Conservation (phyloP, 2,888 invertebrate species). For the Pyrgus malvae region DNA sequence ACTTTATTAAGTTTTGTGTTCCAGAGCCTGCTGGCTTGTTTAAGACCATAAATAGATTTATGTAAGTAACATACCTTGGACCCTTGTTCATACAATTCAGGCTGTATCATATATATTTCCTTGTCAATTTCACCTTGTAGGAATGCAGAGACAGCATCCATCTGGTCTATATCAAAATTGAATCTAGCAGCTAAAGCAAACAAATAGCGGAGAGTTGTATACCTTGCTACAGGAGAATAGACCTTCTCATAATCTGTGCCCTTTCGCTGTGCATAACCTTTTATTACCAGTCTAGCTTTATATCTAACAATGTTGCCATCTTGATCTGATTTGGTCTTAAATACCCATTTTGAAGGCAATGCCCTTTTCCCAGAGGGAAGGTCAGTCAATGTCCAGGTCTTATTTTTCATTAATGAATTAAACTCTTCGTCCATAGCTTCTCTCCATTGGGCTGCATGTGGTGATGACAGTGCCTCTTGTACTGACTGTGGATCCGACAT, state of each 20-base stretch:
- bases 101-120: constrained; percentile 35
- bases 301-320: constrained; percentile 15
- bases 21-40: constrained; percentile 30
- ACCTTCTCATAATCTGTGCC: constrained; percentile 32
- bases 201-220: constrained; percentile 31
- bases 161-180: constrained; percentile 28
- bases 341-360: neutral
- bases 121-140: constrained; percentile 34
- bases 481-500: constrained; percentile 2
- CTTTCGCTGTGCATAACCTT: constrained; percentile 33
- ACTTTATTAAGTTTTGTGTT: constrained; percentile 27
- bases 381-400: neutral
- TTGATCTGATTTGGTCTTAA: neutral
- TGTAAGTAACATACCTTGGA: constrained; percentile 25
- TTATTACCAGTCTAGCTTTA: constrained; percentile 36
- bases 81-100: constrained; percentile 7
- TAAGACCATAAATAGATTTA: constrained; percentile 31
- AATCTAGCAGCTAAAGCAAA: constrained; percentile 28
- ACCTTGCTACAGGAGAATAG: constrained; percentile 36
- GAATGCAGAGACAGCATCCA: constrained; percentile 35
- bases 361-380: constrained; percentile 6
- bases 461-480: neutral
- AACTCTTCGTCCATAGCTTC: constrained; percentile 25
- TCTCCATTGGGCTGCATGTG: constrained; percentile 26
- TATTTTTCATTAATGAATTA: constrained; percentile 13